Evolutionary conservation across 2,797 vertebrate species (phyloP), one percentile per base, ranked within the genome.

Genomic region (Neoniphon sammara): DNA sequence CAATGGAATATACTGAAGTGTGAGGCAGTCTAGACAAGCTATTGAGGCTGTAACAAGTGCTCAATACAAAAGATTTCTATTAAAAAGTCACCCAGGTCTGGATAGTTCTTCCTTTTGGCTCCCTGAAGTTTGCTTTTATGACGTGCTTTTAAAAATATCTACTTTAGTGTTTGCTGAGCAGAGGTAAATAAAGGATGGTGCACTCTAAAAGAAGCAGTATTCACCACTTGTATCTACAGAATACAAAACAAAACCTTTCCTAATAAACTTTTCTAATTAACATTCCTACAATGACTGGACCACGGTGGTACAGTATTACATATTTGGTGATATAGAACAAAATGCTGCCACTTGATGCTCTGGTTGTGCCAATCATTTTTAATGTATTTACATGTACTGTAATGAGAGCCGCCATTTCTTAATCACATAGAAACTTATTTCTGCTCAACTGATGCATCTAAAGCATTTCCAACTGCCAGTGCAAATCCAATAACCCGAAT

Each of bases 1-100:
- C 72, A 70, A 72, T 66, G 72, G 68, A 81, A 67, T 46, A 64
- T 84, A 78, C 90, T 83, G 68, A 80, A 85, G 49, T 34, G 8
- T 50, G 30, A 52, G n/a, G 15, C 30, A 44, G 36, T 44, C 17
- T 44, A 30, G 23, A 53, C 57, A 57, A 23, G 17, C 66, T 59
- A 36, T 25, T 67, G 23, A 70, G 72, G 61, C 64, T 30, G 54
- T 34, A 73, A 70, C 60, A 54, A 61, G 8, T 52, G 60, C 75
- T 80, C 63, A 52, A 39, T 73, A 74, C 30, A 53, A 75, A 77
- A 55, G 56, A 78, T 66, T 44, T 71, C 54, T 73, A 66, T 74
- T 53, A 64, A 39, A 56, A 66, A 76, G 64, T 84, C 77, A 77
- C 68, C 54, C 2, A 17, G 77, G 67, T 84, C 27, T 76, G 77